phyloP scores from a whole-genome alignment of 2,113 vertebrate genomes.

The Heterotilapia buettikoferi region DNA sequence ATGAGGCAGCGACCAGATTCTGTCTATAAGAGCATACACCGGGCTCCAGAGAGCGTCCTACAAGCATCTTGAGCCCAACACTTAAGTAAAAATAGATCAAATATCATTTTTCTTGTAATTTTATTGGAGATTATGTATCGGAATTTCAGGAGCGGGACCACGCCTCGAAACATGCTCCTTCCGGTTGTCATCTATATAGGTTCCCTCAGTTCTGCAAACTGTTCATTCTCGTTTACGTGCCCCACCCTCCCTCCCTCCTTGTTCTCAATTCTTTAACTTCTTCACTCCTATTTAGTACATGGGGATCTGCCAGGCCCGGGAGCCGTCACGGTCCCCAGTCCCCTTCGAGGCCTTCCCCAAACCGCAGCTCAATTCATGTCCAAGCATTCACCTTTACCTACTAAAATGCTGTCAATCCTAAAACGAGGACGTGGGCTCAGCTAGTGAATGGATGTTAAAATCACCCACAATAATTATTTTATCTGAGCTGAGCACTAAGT shows the following conservation, averaged over 20 bases:
- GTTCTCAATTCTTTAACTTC: no score
- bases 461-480: not conserved
- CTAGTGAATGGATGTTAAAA: not conserved
- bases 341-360: not conserved
- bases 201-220: no score
- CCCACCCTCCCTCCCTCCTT: no score
- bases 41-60: not conserved
- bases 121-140: not conserved
- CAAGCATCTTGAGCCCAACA: not conserved
- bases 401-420: not conserved
- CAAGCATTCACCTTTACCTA: not conserved
- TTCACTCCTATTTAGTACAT: no score
- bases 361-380: rapidly evolving
- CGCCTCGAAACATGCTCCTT: not conserved
- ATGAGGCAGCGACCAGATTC: not conserved
- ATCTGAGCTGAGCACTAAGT: not conserved
- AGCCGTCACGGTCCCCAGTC: not conserved
- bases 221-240: no score
- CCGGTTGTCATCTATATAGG: no score
- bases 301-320: not conserved
- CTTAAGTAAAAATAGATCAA: not conserved
- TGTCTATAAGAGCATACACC: not conserved
- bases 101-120: not conserved
- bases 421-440: rapidly evolving
- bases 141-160: not conserved